Evolutionary conservation across 2,113 vertebrate species (phyloP), one percentile per base, ranked within the genome.

Genomic region (Tor tambroides): DNA sequence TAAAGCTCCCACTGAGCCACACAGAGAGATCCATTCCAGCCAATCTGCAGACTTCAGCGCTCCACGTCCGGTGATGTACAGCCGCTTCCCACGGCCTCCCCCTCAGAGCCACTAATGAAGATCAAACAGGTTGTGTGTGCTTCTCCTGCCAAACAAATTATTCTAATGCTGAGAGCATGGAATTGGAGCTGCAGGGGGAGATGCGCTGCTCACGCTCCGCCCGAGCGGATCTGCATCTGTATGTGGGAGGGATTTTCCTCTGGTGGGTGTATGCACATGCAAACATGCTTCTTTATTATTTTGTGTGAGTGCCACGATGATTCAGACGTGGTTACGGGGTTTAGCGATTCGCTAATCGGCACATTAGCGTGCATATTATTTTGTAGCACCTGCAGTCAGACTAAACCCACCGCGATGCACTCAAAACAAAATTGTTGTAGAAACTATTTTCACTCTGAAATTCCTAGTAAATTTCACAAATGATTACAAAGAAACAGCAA

Each of bases 121-220:
- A 92, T 88, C 85, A 46, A 91, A 90, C 90, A 89, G 89, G 90
- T 87, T 90, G 88, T 90, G 91, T 92, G 89, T 89, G 89, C 91
- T 91, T 92, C 92, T 90, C 90, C 91, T 91, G 93, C 89, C 89
- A 92, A 91, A 92, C 86, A 92, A 92, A 94, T 93, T 93, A 93
- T 92, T 92, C 91, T 91, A 92, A 92, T 92, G 91, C 89, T 86
- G 85, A 85, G 85, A 92, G 92, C 91, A 84, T 94, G 92, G 93
- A 94, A 93, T 93, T 85, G 91, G 90, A 87, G 90, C 93, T 92
- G 91, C 78, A 89, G 92, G 91, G 90, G 89, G 80, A 83, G 84
- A 89, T 88, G 88, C 89, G 87, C 88, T 91, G 85, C 91, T 92
- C 89, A 93, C 85, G 8, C 26, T 76, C 8, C 38, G 79, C 71